A percentile compares a stretch with the other conserved stretches of the same genome.
Conservation (phyloP, 2,797 vertebrate genomes). For the Pangasius djambal region DNA sequence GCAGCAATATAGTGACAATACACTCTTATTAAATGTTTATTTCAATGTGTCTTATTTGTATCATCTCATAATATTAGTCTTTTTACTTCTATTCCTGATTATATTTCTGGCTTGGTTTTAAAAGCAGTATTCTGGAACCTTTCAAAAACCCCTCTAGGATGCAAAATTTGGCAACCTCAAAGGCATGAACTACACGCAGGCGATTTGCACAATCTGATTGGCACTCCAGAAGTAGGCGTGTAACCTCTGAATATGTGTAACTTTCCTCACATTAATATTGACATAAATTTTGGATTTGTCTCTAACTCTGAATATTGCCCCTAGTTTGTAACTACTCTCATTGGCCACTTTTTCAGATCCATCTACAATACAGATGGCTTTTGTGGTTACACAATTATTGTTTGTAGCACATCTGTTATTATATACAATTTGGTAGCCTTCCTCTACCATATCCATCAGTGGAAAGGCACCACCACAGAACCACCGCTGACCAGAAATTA, state of each 20-base stretch:
- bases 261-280: too few relatives aligned
- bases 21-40: neutral
- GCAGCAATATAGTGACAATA: neutral
- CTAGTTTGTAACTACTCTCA: neutral
- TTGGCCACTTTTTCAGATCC: neutral
- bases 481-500: neutral
- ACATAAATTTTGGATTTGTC: neutral
- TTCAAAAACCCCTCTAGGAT: neutral
- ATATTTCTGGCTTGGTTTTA: neutral
- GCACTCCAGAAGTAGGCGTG: neutral
- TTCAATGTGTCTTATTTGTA: neutral
- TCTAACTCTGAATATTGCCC: neutral
- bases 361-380: neutral
- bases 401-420: neutral
- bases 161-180: neutral
- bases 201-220: neutral
- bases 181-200: neutral
- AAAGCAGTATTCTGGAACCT: neutral
- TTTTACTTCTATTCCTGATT: neutral
- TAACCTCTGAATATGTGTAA: neutral
- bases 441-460: neutral
- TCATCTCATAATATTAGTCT: neutral
- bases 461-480: neutral
- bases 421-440: neutral
- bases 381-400: neutral